A percentile compares a stretch with the other conserved stretches of the same genome.
These are phyloP conservation scores for Helogale parvula DNA, from an alignment of 2,113 vertebrate species.

Conservation along the genomic window DNA sequence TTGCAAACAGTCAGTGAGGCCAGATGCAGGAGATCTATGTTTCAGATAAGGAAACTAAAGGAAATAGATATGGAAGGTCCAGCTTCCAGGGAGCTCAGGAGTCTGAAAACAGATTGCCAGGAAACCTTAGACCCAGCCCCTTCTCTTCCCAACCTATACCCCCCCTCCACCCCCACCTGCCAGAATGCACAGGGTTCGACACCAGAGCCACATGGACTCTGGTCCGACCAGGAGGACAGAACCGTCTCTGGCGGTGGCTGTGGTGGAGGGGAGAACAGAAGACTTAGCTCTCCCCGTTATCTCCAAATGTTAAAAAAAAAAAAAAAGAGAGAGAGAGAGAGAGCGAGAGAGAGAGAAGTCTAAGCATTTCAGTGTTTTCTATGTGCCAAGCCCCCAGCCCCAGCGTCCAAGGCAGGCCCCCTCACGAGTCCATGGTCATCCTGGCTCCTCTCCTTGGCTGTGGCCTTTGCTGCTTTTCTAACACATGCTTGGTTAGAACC, in stretches of 20 bases:
- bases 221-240: not conserved
- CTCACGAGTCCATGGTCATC: not conserved
- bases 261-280: not conserved
- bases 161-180: not conserved
- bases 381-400: fast-evolving
- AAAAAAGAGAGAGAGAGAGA: not conserved
- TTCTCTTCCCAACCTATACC: too few species aligned
- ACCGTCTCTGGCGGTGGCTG: not conserved
- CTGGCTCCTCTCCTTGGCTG: not conserved
- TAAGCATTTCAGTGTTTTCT: not conserved
- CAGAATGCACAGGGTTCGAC: not conserved
- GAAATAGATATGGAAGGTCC: not conserved
- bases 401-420: not conserved
- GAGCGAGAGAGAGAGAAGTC: not conserved
- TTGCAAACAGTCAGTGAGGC: not conserved
- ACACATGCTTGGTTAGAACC: fast-evolving
- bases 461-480: not conserved
- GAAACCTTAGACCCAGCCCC: not conserved
- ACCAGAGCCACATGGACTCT: not conserved
- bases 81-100: not conserved
- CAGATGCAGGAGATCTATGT: not conserved
- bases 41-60: not conserved
- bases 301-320: not conserved
- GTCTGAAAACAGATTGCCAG: not conserved
- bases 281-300: not conserved